A percentile compares a stretch with the other conserved stretches of the same genome.
Evolutionary conservation across 1,140 invertebrate species (phyloP).

Genomic region (Watersipora subatra): DNA sequence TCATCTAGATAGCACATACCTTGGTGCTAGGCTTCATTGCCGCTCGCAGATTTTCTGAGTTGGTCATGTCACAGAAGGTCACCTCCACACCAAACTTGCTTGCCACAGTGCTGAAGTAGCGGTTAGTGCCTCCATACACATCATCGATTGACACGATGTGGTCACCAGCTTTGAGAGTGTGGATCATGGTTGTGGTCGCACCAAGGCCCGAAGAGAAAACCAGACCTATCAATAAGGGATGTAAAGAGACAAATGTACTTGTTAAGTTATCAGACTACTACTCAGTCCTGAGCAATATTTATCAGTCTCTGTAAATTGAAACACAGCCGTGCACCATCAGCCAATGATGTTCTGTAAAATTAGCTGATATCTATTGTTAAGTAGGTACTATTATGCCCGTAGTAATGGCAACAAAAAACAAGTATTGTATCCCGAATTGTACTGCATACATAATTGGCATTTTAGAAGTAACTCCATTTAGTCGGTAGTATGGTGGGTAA

Average conservation of each 20-base stretch:
- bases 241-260: not conserved
- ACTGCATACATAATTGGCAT: too few relatives aligned
- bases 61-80: slow-evolving; percentile 67
- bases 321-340: too few relatives aligned
- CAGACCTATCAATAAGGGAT: slow-evolving; percentile 21
- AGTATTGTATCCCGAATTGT: too few relatives aligned
- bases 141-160: slow-evolving; percentile 84
- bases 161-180: slow-evolving; percentile 68
- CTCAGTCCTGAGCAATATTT: not conserved
- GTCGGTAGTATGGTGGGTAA: too few relatives aligned
- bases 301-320: too few relatives aligned
- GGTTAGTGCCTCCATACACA: slow-evolving; percentile 78
- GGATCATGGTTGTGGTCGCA: slow-evolving; percentile 58
- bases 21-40: slow-evolving; percentile 71
- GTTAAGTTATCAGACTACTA: not conserved
- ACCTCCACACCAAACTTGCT: slow-evolving; percentile 55
- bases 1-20: too few relatives aligned
- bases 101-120: slow-evolving; percentile 48
- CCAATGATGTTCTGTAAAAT: too few relatives aligned
- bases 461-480: too few relatives aligned
- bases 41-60: slow-evolving; percentile 52
- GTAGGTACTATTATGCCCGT: too few relatives aligned
- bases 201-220: slow-evolving; percentile 78
- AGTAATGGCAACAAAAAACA: too few relatives aligned
- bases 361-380: too few relatives aligned